Conservation (phyloP, 2,888 invertebrate genomes). For the Megastigmus dorsalis region DNA sequence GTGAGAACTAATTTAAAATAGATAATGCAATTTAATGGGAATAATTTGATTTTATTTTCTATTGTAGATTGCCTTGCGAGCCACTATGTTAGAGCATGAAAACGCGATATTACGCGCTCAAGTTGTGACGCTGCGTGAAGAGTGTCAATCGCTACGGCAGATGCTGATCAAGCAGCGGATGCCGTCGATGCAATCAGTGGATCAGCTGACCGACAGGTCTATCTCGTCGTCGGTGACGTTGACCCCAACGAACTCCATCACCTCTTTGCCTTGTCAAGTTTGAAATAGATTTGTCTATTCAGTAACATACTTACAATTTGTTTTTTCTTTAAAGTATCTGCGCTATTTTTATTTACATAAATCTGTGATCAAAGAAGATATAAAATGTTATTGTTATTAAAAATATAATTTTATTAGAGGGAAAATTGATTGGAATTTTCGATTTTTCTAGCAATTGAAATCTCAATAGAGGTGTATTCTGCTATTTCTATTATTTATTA, state of each 20-base stretch:
- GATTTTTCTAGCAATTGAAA: no score
- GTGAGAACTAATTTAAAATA: neutral
- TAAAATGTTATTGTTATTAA: no score
- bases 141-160: constrained; percentile 83
- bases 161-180: constrained; percentile 76
- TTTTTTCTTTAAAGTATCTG: no score
- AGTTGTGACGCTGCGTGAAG: constrained; percentile 86
- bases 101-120: constrained; percentile 91
- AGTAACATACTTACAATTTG: no score
- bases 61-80: constrained; percentile 85
- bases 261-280: constrained; percentile 27
- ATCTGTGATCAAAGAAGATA: no score
- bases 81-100: constrained; percentile 90
- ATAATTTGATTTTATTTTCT: constrained; percentile 38
- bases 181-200: constrained; percentile 31
- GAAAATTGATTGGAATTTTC: no score
- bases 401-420: no score
- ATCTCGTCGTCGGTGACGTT: constrained; percentile 32
- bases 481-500: no score
- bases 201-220: constrained; percentile 30
- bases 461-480: no score
- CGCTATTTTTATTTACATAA: no score
- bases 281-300: no score
- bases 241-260: constrained; percentile 29
- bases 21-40: neutral